A percentile compares a stretch with the other conserved stretches of the same genome.
These are phyloP conservation scores for Elephantulus edwardii DNA, from an alignment of 2,113 vertebrate species.

Conservation along the genomic window DNA sequence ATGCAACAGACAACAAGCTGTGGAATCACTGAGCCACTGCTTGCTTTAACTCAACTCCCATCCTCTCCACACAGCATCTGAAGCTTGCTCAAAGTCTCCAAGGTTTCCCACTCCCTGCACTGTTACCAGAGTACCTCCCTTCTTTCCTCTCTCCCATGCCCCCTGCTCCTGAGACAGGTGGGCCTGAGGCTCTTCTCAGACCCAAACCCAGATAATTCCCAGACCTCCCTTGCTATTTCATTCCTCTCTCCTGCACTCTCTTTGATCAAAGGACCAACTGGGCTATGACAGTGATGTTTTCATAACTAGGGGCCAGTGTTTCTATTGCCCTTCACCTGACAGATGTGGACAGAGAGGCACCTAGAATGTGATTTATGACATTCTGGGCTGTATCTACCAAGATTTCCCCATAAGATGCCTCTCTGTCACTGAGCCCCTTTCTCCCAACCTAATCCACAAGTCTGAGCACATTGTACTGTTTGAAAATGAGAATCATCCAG, in stretches of 20 bases:
- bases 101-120: background rate
- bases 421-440: conserved; percentile 5
- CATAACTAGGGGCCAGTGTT: background rate
- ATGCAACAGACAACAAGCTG: rapidly evolving
- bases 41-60: background rate
- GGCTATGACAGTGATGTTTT: background rate
- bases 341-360: conserved; percentile 80
- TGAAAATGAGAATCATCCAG: background rate
- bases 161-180: background rate
- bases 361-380: conserved; percentile 84
- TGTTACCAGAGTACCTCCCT: background rate
- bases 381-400: conserved; percentile 86
- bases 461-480: background rate
- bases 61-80: background rate
- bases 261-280: background rate
- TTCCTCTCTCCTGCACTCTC: background rate
- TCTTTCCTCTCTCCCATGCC: rapidly evolving
- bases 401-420: conserved; percentile 84
- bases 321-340: conserved; percentile 77
- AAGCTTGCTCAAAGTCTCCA: background rate
- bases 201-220: background rate
- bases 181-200: background rate
- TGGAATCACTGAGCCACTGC: background rate
- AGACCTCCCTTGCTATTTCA: background rate
- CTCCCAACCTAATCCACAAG: conserved; percentile 72